These are phyloP conservation scores for Digitonthophagus gazella DNA, from an alignment of 2,888 invertebrate genomes.

Conservation along the genomic window DNA sequence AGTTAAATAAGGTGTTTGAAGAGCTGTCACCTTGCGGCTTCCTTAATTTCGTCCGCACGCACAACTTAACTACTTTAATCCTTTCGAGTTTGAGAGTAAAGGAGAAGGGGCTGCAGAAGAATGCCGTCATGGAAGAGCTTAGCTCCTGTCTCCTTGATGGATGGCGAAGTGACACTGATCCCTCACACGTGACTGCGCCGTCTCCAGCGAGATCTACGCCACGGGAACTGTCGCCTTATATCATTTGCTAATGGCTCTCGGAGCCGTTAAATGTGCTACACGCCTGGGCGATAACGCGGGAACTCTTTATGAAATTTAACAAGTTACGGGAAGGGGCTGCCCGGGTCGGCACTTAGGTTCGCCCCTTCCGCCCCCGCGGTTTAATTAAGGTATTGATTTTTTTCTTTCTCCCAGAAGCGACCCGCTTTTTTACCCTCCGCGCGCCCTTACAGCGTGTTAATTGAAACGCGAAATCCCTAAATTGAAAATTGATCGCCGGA, in stretches of 20 bases:
- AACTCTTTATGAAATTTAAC: not conserved
- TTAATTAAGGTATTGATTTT: not conserved
- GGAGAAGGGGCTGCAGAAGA: not conserved
- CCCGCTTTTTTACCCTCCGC: not conserved
- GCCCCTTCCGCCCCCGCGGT: not conserved
- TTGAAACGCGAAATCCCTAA: not conserved
- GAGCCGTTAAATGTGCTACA: conserved; percentile 32
- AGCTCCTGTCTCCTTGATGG: conserved; percentile 37
- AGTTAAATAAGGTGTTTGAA: too few relatives aligned
- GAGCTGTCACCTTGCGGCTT: too few relatives aligned
- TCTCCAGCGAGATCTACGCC: conserved; percentile 42
- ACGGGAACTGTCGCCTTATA: conserved; percentile 44
- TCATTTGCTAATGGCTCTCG: conserved; percentile 42
- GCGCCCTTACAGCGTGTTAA: not conserved
- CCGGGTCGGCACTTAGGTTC: not conserved
- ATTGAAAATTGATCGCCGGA: not conserved
- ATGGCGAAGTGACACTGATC: conserved; percentile 48
- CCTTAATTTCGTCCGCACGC: too few relatives aligned
- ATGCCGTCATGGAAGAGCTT: not conserved
- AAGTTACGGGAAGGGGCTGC: not conserved
- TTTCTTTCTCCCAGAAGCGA: not conserved
- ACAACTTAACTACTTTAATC: too few relatives aligned
- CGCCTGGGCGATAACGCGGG: not conserved
- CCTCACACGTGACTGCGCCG: conserved; percentile 47
- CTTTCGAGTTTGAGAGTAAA: too few relatives aligned